Base-by-base conservation (phyloP, 2,113 vertebrate species). In the Bos javanicus region DNA sequence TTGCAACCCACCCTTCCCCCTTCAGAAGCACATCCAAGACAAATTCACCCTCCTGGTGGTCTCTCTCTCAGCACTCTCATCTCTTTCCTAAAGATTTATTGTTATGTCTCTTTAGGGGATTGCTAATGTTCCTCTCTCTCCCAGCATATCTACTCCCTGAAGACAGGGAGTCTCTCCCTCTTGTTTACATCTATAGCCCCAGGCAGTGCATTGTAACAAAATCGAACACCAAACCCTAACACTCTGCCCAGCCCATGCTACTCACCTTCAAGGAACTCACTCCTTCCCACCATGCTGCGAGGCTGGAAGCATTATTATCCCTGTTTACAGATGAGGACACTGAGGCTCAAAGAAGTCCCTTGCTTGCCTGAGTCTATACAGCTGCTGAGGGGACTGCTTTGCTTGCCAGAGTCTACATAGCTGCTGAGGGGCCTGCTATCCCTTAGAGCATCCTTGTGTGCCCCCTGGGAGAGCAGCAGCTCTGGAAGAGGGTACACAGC, bases 201-300 rank as follows among this genome's bases (percentile, higher is more conserved):
- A 12, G 16, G 11, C 23, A 6, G 36, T 1, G 1, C 16, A 21
- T 50, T 11, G 0, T 11, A 33, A 46, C 0, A 15, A 30, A 43
- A 67, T 6, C 4, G 0, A 33, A 89, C 50, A 7, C 11, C 4
- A 10, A 57, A 13, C 46, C 15, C 36, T 25, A n/a, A 56, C 7
- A 26, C 36, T 36, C 9, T 3, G 39, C 30, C 3, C 7, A 28
- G 33, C 26, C 46, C 56, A 10, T 1, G 13, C 17, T 39, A n/a
- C 93, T 83, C 15, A 71, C 50, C 17, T 71, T 64, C 0, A 2
- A 54, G 8, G n/a, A 64, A 26, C 71, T 64, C 85, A 5, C 28
- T 81, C 57, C 57, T 81, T 26, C 28, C 93, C 36, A 46, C 23
- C 11, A 16, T 4, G 14, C 33, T 36, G 14, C 6, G 6, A 52